Evolutionary conservation across 2,888 invertebrate genomes (phyloP).

Genomic region (Dioctria linearis): DNA sequence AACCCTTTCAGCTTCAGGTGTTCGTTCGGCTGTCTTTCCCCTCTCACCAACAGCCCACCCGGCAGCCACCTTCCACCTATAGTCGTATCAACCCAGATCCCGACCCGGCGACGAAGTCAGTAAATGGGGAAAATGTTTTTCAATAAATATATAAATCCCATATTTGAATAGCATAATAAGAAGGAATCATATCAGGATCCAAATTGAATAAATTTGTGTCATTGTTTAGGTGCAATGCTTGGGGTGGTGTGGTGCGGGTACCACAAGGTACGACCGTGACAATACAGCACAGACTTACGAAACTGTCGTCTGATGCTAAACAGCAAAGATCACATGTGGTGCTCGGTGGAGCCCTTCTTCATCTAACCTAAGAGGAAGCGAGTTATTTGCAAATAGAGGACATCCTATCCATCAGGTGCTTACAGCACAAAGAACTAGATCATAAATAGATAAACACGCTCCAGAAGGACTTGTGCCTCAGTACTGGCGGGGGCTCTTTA

Average conservation of each 20-base stretch:
- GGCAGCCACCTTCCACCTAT: not conserved
- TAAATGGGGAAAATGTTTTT: slow-evolving; percentile 44
- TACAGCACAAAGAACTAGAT: slow-evolving; percentile 22
- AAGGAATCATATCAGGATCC: slow-evolving; percentile 43
- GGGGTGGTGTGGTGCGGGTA: not conserved
- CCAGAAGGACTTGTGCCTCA: not conserved
- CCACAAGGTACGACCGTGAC: slow-evolving; percentile 19
- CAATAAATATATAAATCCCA: slow-evolving; percentile 53
- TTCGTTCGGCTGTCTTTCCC: not conserved
- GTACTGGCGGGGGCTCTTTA: not conserved
- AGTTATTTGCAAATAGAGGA: slow-evolving; percentile 32
- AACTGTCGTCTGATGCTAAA: not conserved
- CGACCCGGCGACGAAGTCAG: not conserved
- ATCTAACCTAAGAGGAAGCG: not conserved
- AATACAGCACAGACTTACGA: not conserved
- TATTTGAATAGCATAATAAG: slow-evolving; percentile 50
- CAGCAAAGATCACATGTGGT: slow-evolving; percentile 3
- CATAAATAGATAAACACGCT: slow-evolving; percentile 48
- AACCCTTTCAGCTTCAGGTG: slow-evolving; percentile 10
- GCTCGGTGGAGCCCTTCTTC: not conserved
- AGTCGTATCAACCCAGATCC: not conserved
- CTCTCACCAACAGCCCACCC: not conserved
- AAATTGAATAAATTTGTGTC: slow-evolving; percentile 50
- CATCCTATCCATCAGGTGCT: slow-evolving; percentile 48
- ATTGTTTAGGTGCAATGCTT: slow-evolving; percentile 26